Evolutionary conservation across 2,797 vertebrate species (phyloP).

Genomic region (Characodon lateralis): DNA sequence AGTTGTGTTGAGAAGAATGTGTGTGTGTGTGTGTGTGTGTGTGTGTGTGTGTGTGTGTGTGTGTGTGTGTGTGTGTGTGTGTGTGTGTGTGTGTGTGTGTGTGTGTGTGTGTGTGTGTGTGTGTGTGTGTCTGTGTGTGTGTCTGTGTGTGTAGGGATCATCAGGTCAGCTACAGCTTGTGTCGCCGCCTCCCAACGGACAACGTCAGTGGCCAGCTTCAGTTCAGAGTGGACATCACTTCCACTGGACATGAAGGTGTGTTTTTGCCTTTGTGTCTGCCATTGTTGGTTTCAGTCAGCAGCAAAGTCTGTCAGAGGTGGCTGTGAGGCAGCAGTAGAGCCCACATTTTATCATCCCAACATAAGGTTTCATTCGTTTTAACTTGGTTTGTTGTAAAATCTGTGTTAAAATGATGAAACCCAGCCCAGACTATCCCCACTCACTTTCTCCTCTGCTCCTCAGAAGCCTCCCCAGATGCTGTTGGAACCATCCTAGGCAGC

Average conservation of each 20-base stretch:
- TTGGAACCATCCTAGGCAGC: conserved; percentile 84
- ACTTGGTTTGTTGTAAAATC: not conserved
- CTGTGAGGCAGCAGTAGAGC: not conserved
- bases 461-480: conserved; percentile 88
- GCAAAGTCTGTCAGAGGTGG: too few relatives aligned
- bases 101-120: too few relatives aligned
- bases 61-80: too few relatives aligned
- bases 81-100: too few relatives aligned
- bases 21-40: conserved; percentile 21
- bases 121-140: not conserved
- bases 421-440: conserved; percentile 61
- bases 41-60: too few relatives aligned
- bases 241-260: conserved; percentile 90
- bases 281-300: not conserved
- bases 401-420: not conserved
- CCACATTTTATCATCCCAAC: not conserved
- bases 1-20: not conserved
- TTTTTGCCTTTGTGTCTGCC: not conserved
- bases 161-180: conserved; percentile 90
- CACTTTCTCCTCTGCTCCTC: conserved; percentile 81
- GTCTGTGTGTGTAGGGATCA: conserved; percentile 83
- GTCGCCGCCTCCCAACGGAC: conserved; percentile 93
- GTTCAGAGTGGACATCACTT: conserved; percentile 94
- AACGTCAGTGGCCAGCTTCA: conserved; percentile 96
- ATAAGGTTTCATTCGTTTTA: not conserved